Evolutionary conservation across 2,113 vertebrate species (phyloP).

Genomic region (Syrrhaptes paradoxus): DNA sequence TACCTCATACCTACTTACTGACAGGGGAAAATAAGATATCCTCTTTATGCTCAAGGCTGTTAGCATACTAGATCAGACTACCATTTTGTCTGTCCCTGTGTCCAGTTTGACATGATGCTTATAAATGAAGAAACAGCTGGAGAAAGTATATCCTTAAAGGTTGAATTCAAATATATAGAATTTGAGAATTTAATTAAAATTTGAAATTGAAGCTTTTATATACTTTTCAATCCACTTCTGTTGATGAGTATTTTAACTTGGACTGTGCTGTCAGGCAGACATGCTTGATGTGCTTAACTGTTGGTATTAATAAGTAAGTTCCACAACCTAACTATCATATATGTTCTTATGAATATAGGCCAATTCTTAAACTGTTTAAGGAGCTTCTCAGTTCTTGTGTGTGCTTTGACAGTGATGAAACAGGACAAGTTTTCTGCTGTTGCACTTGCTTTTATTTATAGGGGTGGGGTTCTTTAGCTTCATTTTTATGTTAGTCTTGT

Average conservation of each 20-base stretch:
- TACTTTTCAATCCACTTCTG: not conserved
- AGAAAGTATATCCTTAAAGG: not conserved
- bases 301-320: not conserved
- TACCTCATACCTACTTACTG: not conserved
- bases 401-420: not conserved
- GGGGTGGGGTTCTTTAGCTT: not conserved
- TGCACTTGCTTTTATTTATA: not conserved
- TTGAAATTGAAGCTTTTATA: not conserved
- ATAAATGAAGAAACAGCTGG: not conserved
- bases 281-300: not conserved
- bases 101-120: not conserved
- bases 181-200: not conserved
- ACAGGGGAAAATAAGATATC: not conserved
- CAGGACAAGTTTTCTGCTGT: not conserved
- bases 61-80: not conserved
- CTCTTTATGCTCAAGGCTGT: not conserved
- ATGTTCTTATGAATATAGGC: not conserved
- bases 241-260: not conserved
- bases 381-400: not conserved
- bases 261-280: not conserved
- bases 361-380: not conserved
- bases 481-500: not conserved
- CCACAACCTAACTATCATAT: fast-evolving
- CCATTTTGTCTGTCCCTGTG: not conserved
- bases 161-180: not conserved